These are phyloP conservation scores for Drosophila lacteicornis DNA, from an alignment of 1,140 invertebrate species.

Conservation along the genomic window DNA sequence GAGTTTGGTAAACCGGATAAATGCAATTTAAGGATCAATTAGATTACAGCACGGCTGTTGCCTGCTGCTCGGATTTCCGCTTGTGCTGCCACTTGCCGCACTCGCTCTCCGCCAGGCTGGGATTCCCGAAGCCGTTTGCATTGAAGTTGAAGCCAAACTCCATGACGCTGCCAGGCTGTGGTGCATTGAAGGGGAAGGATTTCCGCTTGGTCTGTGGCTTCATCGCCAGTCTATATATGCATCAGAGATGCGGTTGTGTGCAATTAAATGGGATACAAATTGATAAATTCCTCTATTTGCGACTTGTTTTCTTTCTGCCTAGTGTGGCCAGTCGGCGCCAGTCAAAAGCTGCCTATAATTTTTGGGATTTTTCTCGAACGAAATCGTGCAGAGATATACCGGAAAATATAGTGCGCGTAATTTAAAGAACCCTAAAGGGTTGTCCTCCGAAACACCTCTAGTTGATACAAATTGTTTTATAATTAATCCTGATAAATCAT, in stretches of 20 bases:
- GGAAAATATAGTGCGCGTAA: neutral
- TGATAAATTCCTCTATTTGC: constrained; percentile 29
- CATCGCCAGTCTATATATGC: constrained; percentile 18
- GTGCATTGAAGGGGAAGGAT: constrained; percentile 67
- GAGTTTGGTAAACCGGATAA: neutral
- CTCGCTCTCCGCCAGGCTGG: constrained; percentile 29
- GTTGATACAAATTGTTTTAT: too few relatives aligned
- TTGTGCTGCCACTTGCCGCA: constrained; percentile 69
- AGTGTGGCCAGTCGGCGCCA: neutral
- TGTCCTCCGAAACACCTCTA: too few relatives aligned
- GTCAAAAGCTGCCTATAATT: neutral
- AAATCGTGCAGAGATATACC: neutral
- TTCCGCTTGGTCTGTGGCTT: constrained; percentile 40
- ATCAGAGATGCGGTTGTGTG: constrained; percentile 6
- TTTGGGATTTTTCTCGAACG: neutral
- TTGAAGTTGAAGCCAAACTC: constrained; percentile 65
- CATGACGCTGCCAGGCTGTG: constrained; percentile 70
- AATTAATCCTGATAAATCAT: too few relatives aligned
- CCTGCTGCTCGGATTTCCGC: constrained; percentile 62
- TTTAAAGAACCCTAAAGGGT: neutral
- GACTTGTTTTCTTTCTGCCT: constrained; percentile 26
- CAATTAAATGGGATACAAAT: constrained; percentile 8
- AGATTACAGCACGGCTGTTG: constrained; percentile 58
- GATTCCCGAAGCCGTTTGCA: constrained; percentile 29
- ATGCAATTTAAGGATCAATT: too few relatives aligned